Evolutionary conservation across 1,140 invertebrate species (phyloP).

Genomic region (Papilio aristodemus): DNA sequence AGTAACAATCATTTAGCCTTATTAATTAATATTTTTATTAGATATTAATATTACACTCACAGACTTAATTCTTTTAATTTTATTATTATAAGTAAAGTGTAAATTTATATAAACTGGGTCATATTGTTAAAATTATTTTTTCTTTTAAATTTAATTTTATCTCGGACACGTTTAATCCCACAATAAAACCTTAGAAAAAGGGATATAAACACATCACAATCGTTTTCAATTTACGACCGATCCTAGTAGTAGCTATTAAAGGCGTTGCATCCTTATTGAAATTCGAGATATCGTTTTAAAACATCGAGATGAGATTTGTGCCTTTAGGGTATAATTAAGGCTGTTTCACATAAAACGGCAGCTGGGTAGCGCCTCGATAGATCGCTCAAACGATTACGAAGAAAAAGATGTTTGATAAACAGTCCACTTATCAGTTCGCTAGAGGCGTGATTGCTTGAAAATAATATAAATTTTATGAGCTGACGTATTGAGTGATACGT

Average conservation of each 20-base stretch:
- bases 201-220: constrained; percentile 46
- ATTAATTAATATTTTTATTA: too few relatives aligned
- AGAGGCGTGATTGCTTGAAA: constrained; percentile 47
- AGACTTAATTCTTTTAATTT: too few relatives aligned
- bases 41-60: too few relatives aligned
- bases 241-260: constrained; percentile 45
- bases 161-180: constrained; percentile 25
- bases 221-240: constrained; percentile 54
- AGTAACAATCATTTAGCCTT: too few relatives aligned
- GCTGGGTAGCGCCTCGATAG: constrained; percentile 52
- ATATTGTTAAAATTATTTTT: neutral
- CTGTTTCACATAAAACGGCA: constrained; percentile 65
- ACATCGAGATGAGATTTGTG: constrained; percentile 65
- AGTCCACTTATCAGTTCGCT: constrained; percentile 70
- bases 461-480: constrained; percentile 60
- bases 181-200: constrained; percentile 40
- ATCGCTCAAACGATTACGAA: constrained; percentile 59
- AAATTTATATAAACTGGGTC: neutral
- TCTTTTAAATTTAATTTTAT: neutral
- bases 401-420: constrained; percentile 74
- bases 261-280: constrained; percentile 63
- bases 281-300: constrained; percentile 64
- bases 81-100: too few relatives aligned
- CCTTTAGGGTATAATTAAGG: constrained; percentile 68
- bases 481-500: constrained; percentile 47